Base-by-base conservation (phyloP, 1,140 invertebrate genomes). In the Drosophila insularis region DNA sequence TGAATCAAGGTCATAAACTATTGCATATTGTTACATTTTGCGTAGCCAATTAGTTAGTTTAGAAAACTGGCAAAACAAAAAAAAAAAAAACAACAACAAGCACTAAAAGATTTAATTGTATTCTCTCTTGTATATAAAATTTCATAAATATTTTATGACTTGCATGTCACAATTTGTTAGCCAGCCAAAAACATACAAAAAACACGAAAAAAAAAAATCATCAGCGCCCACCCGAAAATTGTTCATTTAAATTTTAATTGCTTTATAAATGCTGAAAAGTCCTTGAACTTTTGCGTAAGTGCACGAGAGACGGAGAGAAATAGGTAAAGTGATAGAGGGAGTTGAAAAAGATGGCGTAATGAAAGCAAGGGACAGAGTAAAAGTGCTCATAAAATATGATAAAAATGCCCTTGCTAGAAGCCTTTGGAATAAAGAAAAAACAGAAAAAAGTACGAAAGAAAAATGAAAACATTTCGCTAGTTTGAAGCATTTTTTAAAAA, bases 211-310 rank as follows among this genome's bases (percentile, higher is more conserved):
- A 21, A 21, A 21, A 10, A 10, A 46, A 46, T 0, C 43, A 50
- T 66, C 55, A 46, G 46, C 64, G 67, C 68, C 61, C 53, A 46
- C 46, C 80, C 56, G 61, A 87, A 81, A 81, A 86, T 74, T 81
- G 74, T 84, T 90, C 89, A 90, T 90, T 89, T 90, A 90, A 90
- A 90, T 90, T 90, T 90, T 90, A 90, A 90, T 90, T 90, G 89
- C 89, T 90, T 90, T 90, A 90, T 90, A 90, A 90, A 90, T 90
- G 89, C 81, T 90, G 81, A 90, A 89, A 90, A 90, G 89, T 85
- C 89, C 89, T 89, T 90, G 89, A 90, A 90, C 89, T 81, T 90
- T 87, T 81, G 72, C 71, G 76, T 76, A 81, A 89, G 72, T 79
- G 81, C 66, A 69, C 73, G 81, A 89, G 71, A 72, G 74, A 58